Evolutionary conservation across 2,888 invertebrate genomes (phyloP).

Genomic region (Onthophagus sagittarius): DNA sequence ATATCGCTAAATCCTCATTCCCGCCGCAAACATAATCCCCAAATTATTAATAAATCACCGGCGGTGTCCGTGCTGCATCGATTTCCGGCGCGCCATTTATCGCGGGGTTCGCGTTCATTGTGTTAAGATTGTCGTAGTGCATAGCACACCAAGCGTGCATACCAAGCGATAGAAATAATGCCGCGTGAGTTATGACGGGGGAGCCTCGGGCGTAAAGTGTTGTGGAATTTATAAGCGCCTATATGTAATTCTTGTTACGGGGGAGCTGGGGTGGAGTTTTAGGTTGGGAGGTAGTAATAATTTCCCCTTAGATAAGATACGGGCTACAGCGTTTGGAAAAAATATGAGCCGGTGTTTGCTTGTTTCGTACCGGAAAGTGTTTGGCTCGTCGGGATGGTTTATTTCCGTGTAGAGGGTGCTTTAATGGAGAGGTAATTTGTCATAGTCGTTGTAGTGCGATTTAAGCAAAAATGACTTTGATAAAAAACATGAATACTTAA

Average conservation of each 20-base stretch:
- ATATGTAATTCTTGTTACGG: neutral
- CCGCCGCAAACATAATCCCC: neutral
- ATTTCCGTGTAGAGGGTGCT: neutral
- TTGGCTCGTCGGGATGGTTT: neutral
- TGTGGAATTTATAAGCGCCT: slow-evolving; percentile 9
- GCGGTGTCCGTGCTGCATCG: neutral
- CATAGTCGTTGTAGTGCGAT: neutral
- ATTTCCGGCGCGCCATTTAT: neutral
- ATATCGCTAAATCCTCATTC: neutral
- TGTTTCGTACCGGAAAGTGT: neutral
- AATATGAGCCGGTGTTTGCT: neutral
- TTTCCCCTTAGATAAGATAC: neutral
- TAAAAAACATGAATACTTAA: neutral
- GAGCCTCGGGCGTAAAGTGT: neutral
- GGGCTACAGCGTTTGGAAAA: neutral
- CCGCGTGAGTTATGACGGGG: neutral
- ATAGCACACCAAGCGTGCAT: neutral
- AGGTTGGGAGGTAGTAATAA: neutral
- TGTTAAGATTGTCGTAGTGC: neutral
- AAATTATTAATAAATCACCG: neutral
- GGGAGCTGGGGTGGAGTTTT: no score
- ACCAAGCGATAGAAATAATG: slow-evolving; percentile 10
- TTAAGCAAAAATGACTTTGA: neutral
- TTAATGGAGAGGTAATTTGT: neutral
- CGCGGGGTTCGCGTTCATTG: neutral